Base-by-base conservation (phyloP, 2,113 vertebrate genomes). In the Morone chrysops region DNA sequence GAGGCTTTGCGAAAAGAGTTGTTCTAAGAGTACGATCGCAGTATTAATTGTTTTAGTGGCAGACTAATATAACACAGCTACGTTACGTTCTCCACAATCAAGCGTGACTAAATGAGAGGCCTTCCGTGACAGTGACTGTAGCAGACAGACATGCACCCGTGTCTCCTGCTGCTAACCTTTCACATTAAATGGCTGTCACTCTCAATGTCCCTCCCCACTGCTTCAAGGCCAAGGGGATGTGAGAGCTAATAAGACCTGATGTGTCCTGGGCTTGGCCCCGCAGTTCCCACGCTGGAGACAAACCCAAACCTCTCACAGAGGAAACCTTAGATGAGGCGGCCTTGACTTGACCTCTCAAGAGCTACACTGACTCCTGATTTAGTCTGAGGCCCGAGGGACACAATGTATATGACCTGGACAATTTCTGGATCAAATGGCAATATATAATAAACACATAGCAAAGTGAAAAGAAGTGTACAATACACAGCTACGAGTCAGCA, bases 221-320 rank as follows among this genome's bases (percentile, higher is more conserved):
- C 70, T 80, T 76, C 11, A 54, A 81, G 72, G 80, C 78, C 36
- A 36, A 66, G 38, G 54, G 57, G 50, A 73, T 72, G 71, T 59
- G 80, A 82, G 75, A 10, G 4, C 79, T 91, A 90, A 93, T 90
- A 18, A 69, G 89, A 89, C 70, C 73, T 92, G 92, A 93, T 89
- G 90, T 89, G 90, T 70, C 87, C 89, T 25, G 61, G 31, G 50
- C 38, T 45, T 85, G 91, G 81, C 84, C 90, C 61, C 61, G 9
- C 43, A 5, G 53, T 85, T 92, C 90, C 85, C 91, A 91, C 75
- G 10, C 61, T 65, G 53, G 25, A 86, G 69, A 65, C 81, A 78
- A 76, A 77, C 75, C 75, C 45, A 70, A 82, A 73, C 71, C 36
- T 82, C 84, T 60, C 70, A 38, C 38, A 16, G 12, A 36, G 62